A percentile compares a stretch with the other conserved stretches of the same genome.
Conservation (phyloP, 2,113 vertebrate species). For the Steatornis caripensis region DNA sequence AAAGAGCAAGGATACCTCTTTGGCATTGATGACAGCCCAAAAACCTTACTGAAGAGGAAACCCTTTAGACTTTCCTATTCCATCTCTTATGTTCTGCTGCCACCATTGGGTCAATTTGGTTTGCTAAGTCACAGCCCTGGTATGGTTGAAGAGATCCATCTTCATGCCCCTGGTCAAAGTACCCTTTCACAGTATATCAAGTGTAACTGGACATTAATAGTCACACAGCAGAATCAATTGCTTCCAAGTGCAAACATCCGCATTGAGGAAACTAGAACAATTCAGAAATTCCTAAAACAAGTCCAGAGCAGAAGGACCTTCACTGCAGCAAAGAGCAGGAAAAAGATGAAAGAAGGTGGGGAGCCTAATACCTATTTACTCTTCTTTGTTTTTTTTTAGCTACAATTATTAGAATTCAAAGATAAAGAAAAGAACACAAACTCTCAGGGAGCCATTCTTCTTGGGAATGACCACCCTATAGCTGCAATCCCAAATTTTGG, state of each 20-base stretch:
- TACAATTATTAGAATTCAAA: neutral
- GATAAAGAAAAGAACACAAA: accelerated
- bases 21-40: conserved; percentile 8
- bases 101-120: conserved; percentile 56
- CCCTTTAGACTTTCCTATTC: neutral
- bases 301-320: neutral
- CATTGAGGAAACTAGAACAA: neutral
- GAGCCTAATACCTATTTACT: neutral
- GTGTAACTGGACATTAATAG: neutral
- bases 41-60: neutral
- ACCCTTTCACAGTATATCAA: neutral
- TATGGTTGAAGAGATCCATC: neutral
- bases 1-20: neutral
- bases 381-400: neutral
- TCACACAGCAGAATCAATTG: neutral
- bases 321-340: neutral
- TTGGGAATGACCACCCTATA: neutral
- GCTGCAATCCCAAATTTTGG: neutral
- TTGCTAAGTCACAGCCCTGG: neutral
- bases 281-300: neutral
- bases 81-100: conserved; percentile 71
- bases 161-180: neutral
- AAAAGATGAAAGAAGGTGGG: neutral
- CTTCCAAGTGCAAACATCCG: neutral
- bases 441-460: neutral